Base-by-base conservation (phyloP, 2,888 invertebrate genomes). In the Erebia palarica region DNA sequence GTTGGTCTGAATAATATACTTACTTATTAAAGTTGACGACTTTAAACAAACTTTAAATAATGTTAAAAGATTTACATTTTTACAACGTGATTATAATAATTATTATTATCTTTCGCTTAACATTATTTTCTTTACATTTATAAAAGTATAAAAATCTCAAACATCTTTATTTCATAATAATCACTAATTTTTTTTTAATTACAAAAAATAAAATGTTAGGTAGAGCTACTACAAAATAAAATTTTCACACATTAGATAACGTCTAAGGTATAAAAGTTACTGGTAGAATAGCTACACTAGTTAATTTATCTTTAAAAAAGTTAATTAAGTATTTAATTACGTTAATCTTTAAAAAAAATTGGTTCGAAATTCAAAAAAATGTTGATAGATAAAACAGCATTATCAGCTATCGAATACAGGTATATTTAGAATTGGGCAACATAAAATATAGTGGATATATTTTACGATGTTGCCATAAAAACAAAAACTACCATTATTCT, bases 11-110 rank as follows among this genome's bases (percentile, higher is more conserved):
- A 59, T 69, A 27, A 7, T 36, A 36, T 36, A 36, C 36, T 36
- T 36, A 36, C 36, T 64, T 65, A 72, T 36, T 63, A 60, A 14
- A 21, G 49, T 49, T 64, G 47, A 55, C 42, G 68, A 74, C 72
- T 68, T 53, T 36, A 71, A 68, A 66, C 58, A 71, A 73, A 14
- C 21, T 65, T 57, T 67, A 67, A 21, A 67, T 66, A 58, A 80
- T 79, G 81, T 85, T 68, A 69, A 42, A 68, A 83, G 84, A 86
- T 87, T 84, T 87, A 87, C 86, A 87, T 87, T 87, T 87, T 86
- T 88, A 89, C 87, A 88, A 79, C 76, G 78, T 81, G 76, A 73
- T 83, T 21, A 7, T 58, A 13, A 57, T 47, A 53, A 16, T 81
- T 84, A 84, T 60, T 1, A 44, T 18, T 21, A 60, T 81, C 82